Conservation (phyloP, 1,140 invertebrate species). For the Conus ventricosus region DNA sequence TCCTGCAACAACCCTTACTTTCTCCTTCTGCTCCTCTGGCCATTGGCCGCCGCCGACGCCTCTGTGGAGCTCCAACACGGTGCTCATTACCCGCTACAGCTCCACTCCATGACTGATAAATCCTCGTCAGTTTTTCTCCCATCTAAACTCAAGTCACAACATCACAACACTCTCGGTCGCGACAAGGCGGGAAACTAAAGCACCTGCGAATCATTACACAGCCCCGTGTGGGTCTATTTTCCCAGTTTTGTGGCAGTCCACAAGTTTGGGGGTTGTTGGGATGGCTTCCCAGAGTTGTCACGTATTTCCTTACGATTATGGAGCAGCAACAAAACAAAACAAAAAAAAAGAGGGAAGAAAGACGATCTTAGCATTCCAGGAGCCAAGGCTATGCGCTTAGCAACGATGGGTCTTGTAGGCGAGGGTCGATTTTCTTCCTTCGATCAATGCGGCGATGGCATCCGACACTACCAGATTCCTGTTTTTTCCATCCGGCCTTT, state of each 20-base stretch:
- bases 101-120: no score
- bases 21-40: slow-evolving; percentile 20
- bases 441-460: background rate
- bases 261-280: background rate
- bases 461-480: background rate
- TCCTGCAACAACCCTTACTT: slow-evolving; percentile 27
- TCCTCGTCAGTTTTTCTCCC: background rate
- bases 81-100: background rate
- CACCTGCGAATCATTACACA: background rate
- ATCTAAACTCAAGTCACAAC: background rate
- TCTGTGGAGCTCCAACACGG: background rate
- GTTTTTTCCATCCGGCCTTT: background rate
- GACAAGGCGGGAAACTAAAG: background rate
- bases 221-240: background rate
- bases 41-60: background rate
- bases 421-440: background rate
- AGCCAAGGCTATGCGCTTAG: background rate
- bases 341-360: background rate
- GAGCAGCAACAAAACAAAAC: background rate
- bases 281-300: background rate
- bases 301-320: background rate
- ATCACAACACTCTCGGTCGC: background rate
- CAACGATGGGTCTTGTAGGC: background rate
- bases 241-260: background rate
- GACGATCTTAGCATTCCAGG: background rate